Conservation (phyloP, 2,888 invertebrate genomes). For the Elegia similella region DNA sequence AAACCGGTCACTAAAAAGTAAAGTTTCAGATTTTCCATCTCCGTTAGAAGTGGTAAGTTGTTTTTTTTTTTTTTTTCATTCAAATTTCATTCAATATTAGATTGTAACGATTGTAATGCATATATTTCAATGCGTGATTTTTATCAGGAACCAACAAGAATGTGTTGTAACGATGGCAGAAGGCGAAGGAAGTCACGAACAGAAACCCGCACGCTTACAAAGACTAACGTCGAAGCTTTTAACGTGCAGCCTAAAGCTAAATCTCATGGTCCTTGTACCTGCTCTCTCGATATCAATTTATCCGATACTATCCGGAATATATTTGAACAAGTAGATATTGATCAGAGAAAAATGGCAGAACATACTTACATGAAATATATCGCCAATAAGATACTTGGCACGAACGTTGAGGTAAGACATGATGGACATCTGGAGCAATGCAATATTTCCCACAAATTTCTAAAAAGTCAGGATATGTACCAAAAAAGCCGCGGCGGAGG, state of each 20-base stretch:
- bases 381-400: constrained; percentile 60
- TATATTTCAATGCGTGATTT: constrained; percentile 9
- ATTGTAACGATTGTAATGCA: neutral
- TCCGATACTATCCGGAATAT: constrained; percentile 71
- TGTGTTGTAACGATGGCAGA: constrained; percentile 40
- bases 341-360: constrained; percentile 65
- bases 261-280: constrained; percentile 63
- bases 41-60: constrained; percentile 48
- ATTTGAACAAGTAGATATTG: constrained; percentile 69
- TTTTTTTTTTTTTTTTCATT: neutral
- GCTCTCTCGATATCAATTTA: constrained; percentile 60
- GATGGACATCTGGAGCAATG: too few species aligned
- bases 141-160: constrained; percentile 53
- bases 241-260: constrained; percentile 57
- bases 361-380: constrained; percentile 64
- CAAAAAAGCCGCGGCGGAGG: too few species aligned
- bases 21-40: constrained; percentile 34
- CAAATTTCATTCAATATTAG: too few species aligned
- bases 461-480: too few species aligned
- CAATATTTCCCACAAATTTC: too few species aligned
- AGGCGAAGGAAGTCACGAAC: constrained; percentile 39
- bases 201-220: constrained; percentile 53
- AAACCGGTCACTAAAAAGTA: constrained; percentile 50
- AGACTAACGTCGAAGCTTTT: constrained; percentile 63
- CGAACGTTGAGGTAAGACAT: constrained; percentile 54